Evolutionary conservation across 2,888 invertebrate genomes (phyloP), one percentile per base, ranked within the genome.

Genomic region (Hecatera dysodea): DNA sequence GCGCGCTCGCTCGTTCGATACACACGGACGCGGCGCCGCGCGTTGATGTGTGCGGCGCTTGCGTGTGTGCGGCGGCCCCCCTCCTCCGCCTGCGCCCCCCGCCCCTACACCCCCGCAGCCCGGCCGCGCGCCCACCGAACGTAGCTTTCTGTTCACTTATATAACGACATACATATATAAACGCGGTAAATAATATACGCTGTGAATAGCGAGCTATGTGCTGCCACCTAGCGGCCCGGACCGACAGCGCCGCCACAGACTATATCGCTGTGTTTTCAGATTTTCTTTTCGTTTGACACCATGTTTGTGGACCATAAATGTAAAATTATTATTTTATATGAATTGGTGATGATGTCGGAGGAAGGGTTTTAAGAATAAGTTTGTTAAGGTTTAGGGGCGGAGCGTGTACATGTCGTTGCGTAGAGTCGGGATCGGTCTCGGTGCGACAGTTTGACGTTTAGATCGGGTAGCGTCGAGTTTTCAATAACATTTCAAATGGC

Each of bases 61-160:
- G 29, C 44, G 84, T 81, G 88, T 87, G 92, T 83, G 89, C 87
- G 72, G 46, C 33, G 66, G 64, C 84, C 80, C 78, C 73, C 67
- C 73, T 70, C 78, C 48, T 60, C 64, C 80, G 67, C 87, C 39
- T 72, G 71, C 83, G 72, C 86, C 79, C 42, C 70, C 42, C 56
- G n/a, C 60, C 17, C 59, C 53, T 65, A 73, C 44, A 44, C 78
- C 75, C 74, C 81, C 72, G 65, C 75, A 75, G 56, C 79, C 82
- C 86, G 82, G 81, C 83, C 85, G 72, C 84, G 78, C 85, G 76
- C 74, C 88, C 82, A 87, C 89, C 83, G 87, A 92, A 92, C 93
- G 92, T 94, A 95, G 95, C 95, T 96, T 96, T 95, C 95, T 95
- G 95, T 95, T 95, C 95, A 92, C 94, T 95, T 95, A 96, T 95